Evolutionary conservation across 2,888 invertebrate genomes (phyloP), one percentile per base, ranked within the genome.

Genomic region (Leucophenga montana): DNA sequence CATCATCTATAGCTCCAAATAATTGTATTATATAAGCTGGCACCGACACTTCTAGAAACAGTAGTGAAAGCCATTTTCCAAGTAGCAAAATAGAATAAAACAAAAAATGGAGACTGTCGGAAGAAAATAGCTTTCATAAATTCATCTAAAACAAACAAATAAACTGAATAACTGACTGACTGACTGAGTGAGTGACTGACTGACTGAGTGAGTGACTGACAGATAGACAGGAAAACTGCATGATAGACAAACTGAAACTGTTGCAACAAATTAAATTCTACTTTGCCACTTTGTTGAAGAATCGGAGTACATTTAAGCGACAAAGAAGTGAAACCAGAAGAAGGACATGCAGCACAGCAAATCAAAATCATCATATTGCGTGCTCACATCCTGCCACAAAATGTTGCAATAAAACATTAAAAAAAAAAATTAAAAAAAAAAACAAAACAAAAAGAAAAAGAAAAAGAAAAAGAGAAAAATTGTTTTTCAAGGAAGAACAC

Each of bases 291-390:
- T 50, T 16, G 16, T 16, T 18, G 9, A 50, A 50, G 50, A n/a
- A 18, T 16, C 1, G 50, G 18, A n/a, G 27, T 27, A n/a, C 18
- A 13, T 16, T 8, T 59, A 31, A 31, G 39, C 59, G 59, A 56
- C 18, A 56, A 56, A 56, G 39, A 39, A 39, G 39, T 8, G 8
- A 5, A 39, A 67, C 70, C 64, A 72, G 70, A 14, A 61, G 39
- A 44, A 44, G 59, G 62, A 71, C 71, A 74, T 77, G 77, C 76
- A 62, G 27, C 27, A 39, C 39, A 11, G 44, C 77, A 77, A 77
- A 78, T 80, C 81, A 75, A 77, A 77, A 75, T 75, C 77, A 75
- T 73, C 72, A 76, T 64, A 54, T 22, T 33, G 54, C 16, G 11
- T 33, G 54, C 16, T 54, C 9, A 54, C 13, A 9, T 18, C 20